phyloP scores from a whole-genome alignment of 1,140 invertebrate genomes.

The Sminthurinus signatus region DNA sequence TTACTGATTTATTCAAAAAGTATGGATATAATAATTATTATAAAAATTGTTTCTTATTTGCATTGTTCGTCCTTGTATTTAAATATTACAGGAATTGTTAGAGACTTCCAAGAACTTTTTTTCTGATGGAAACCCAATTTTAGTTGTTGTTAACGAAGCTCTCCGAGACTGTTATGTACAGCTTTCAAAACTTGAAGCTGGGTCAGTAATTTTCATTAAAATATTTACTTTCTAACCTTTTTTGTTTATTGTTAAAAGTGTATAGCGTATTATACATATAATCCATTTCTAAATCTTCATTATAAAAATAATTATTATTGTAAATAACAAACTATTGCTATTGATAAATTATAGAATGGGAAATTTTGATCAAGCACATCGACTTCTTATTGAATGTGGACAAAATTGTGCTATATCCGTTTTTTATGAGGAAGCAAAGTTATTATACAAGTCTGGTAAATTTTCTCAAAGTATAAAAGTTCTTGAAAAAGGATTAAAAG shows the following conservation, averaged over 20 bases:
- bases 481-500: constrained; percentile 4
- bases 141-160: constrained; percentile 4
- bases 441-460: constrained; percentile 9
- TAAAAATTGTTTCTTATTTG: too few relatives aligned
- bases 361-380: not conserved
- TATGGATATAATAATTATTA: too few relatives aligned
- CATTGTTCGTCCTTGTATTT: too few relatives aligned
- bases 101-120: constrained; percentile 39
- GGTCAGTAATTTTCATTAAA: constrained; percentile 15
- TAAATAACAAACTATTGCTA: too few relatives aligned
- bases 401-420: not conserved
- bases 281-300: constrained; percentile 16
- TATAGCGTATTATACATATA: not conserved
- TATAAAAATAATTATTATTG: not conserved
- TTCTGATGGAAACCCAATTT: constrained; percentile 51
- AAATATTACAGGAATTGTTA: constrained; percentile 12
- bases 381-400: not conserved
- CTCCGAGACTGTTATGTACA: constrained; percentile 23
- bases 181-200: constrained; percentile 11
- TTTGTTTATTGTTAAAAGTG: not conserved
- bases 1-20: too few relatives aligned
- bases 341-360: constrained; percentile 7
- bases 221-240: not conserved
- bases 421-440: constrained; percentile 20
- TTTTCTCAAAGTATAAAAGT: constrained; percentile 11